These are phyloP conservation scores for Cecidostiba fungosa DNA, from an alignment of 2,888 invertebrate species.

Conservation along the genomic window DNA sequence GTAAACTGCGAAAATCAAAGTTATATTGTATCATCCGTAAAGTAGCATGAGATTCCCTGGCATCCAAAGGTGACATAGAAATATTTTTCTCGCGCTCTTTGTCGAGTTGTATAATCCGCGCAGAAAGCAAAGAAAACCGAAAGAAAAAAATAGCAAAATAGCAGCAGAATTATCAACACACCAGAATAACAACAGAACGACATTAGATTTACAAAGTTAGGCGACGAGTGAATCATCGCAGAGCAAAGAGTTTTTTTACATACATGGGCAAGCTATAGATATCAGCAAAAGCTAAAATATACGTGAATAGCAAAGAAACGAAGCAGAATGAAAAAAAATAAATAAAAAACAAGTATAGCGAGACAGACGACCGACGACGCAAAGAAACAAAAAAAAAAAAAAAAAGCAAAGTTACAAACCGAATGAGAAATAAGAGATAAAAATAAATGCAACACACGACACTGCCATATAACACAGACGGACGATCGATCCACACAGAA, in stretches of 20 bases:
- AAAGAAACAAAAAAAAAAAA: background rate
- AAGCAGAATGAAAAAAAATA: background rate
- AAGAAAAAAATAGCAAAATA: constrained; percentile 24
- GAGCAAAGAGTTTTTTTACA: background rate
- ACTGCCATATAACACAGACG: constrained; percentile 43
- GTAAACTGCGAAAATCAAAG: constrained; percentile 61
- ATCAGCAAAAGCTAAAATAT: background rate
- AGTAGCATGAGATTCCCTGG: constrained; percentile 13
- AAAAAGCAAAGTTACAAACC: background rate
- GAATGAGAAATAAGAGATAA: constrained; percentile 9
- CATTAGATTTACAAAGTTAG: constrained; percentile 23
- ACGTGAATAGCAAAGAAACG: constrained; percentile 16
- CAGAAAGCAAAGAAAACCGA: background rate
- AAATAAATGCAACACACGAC: background rate
- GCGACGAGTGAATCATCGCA: background rate
- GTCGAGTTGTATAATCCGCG: constrained; percentile 10
- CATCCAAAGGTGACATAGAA: constrained; percentile 59
- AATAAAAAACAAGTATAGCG: background rate
- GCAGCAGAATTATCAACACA: constrained; percentile 57
- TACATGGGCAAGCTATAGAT: background rate
- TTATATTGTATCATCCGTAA: background rate
- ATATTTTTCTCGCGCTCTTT: constrained; percentile 60
- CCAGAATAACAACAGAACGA: constrained; percentile 44
- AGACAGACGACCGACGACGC: constrained; percentile 25
- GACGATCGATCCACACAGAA: constrained; percentile 25